These are phyloP conservation scores for Aurelia sp. DNA, from an alignment of 30 jellyfish, hydroid and myxozoan species.

Conservation along the genomic window DNA sequence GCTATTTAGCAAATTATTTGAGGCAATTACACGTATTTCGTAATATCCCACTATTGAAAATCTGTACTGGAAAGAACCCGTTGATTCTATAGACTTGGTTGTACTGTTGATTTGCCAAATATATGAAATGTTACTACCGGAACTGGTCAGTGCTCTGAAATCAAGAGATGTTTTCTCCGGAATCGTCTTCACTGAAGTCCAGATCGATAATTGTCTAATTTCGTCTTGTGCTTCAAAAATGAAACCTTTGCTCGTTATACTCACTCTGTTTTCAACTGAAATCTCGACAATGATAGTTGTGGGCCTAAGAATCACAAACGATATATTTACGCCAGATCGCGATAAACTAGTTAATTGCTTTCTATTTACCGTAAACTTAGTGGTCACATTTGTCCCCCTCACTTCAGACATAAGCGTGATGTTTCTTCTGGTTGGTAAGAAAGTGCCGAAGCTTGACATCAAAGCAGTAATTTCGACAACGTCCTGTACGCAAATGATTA, in stretches of 20 bases:
- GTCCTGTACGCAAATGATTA: conserved; percentile 32
- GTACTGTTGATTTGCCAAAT: conserved; percentile 47
- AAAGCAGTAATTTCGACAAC: conserved; percentile 12
- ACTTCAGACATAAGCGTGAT: conserved; percentile 3
- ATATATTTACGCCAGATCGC: not conserved
- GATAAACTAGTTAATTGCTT: not conserved
- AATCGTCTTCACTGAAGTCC: conserved; percentile 34
- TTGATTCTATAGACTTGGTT: not conserved
- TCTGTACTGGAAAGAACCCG: not conserved
- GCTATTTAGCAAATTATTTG: conserved; percentile 7
- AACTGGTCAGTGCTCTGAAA: conserved; percentile 17
- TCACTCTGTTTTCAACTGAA: conserved; percentile 38
- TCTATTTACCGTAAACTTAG: not conserved
- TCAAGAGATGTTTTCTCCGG: conserved; percentile 39
- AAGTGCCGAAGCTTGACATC: not conserved
- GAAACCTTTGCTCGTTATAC: conserved; percentile 9
- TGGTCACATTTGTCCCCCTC: conserved; percentile 32
- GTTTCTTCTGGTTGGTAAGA: conserved; percentile 35
- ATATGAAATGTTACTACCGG: conserved; percentile 36
- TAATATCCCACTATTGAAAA: conserved; percentile 27
- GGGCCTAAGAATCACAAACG: not conserved
- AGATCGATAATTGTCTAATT: conserved; percentile 15
- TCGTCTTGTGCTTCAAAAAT: conserved; percentile 25
- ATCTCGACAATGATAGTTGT: conserved; percentile 2
- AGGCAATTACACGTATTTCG: conserved; percentile 25